Evolutionary conservation across 2,113 vertebrate species (phyloP).

Genomic region (Plecturocebus donacophilus): DNA sequence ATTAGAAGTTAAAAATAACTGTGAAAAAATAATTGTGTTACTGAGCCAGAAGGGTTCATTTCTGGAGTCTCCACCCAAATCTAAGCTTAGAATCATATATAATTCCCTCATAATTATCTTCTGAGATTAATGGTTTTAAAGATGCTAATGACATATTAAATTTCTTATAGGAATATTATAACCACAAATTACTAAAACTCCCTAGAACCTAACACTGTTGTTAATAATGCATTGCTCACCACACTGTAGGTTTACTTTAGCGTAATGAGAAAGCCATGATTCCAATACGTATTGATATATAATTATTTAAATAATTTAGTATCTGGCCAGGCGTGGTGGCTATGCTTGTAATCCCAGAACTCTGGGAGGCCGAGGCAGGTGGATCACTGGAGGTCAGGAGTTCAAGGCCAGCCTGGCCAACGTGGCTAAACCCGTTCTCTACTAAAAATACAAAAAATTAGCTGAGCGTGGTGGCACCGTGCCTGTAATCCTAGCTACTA

Average conservation of each 20-base stretch:
- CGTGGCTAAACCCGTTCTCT: too few relatives aligned
- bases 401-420: too few relatives aligned
- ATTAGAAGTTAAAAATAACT: background rate
- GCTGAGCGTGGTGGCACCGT: too few relatives aligned
- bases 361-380: too few relatives aligned
- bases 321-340: background rate
- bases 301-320: constrained; percentile 64
- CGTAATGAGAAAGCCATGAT: background rate
- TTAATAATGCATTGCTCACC: constrained; percentile 30
- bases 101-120: constrained; percentile 41
- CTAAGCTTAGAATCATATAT: background rate
- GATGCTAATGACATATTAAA: constrained; percentile 46
- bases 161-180: constrained; percentile 47
- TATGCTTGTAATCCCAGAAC: too few relatives aligned
- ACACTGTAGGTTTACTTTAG: background rate
- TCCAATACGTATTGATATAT: background rate
- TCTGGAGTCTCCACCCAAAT: constrained; percentile 45
- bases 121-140: constrained; percentile 41
- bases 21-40: background rate
- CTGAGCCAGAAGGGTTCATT: background rate
- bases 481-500: too few relatives aligned
- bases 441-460: too few relatives aligned
- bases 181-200: constrained; percentile 45
- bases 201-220: background rate
- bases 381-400: too few relatives aligned